These are phyloP conservation scores for Nannobrachium achirus DNA, from an alignment of 2,113 vertebrate genomes.

Conservation along the genomic window DNA sequence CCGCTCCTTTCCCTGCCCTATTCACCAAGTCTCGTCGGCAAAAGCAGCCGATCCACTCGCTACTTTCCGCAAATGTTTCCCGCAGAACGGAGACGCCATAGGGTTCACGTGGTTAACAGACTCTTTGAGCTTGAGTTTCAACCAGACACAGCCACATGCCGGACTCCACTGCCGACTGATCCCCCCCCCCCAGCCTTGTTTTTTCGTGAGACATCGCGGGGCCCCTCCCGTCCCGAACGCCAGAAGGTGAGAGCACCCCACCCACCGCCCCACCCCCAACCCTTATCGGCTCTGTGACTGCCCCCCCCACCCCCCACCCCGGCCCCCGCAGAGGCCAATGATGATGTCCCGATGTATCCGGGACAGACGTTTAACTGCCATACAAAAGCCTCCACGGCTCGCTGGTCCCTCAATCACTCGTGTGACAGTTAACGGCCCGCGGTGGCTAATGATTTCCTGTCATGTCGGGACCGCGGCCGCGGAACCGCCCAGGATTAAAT, in stretches of 20 bases:
- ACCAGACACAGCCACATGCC: constrained; percentile 28
- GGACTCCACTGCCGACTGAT: constrained; percentile 45
- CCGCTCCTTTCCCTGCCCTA: too few species aligned
- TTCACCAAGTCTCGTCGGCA: too few species aligned
- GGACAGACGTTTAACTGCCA: constrained; percentile 75
- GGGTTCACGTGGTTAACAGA: too few species aligned
- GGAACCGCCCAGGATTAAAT: constrained; percentile 77
- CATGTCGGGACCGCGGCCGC: constrained; percentile 71
- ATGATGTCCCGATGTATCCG: constrained; percentile 36
- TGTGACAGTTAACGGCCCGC: constrained; percentile 81
- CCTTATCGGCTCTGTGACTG: too few species aligned
- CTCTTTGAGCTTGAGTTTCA: constrained; percentile 2
- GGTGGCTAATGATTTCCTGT: constrained; percentile 84
- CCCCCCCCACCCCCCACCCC: too few species aligned
- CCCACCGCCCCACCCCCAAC: too few species aligned
- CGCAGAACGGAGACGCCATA: too few species aligned
- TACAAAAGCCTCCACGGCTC: constrained; percentile 72
- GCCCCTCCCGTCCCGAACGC: constrained; percentile 50
- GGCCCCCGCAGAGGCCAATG: too few species aligned
- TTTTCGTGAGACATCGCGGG: constrained; percentile 25
- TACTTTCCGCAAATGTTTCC: too few species aligned
- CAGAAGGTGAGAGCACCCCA: constrained; percentile 38
- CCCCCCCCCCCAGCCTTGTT: not conserved
- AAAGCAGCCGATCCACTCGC: too few species aligned
- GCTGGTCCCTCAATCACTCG: constrained; percentile 81